Base-by-base conservation (phyloP, 2,888 invertebrate genomes). In the Torymus aiolomorphi region DNA sequence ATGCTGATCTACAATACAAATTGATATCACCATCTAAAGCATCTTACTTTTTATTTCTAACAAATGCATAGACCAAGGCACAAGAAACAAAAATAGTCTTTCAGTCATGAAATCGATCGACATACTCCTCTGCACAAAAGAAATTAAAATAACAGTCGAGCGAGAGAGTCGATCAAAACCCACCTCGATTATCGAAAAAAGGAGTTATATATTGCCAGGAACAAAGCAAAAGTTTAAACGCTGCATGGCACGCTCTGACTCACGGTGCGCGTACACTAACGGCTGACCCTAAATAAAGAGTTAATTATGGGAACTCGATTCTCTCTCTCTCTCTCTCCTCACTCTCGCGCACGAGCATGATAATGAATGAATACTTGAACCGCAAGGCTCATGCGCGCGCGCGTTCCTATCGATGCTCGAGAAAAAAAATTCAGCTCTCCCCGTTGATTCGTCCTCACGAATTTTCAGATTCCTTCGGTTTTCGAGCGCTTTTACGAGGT, bases 371-470 rank as follows among this genome's bases (percentile, higher is more conserved):
- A 82, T 80, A 82, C 78, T 83, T 82, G 82, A 83, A 83, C 83
- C 80, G 74, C 31, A 91, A 91, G 91, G 90, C 90, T 91, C 91
- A 42, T 8, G 8, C 42, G 8, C 8, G 10, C 42, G 18, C 74
- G 12, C 20, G 12, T 0, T 59, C 20, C 42, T 63, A 75, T 69
- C 65, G 10, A 18, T 0, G 24, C 18, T 18, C 12, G 16, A 72
- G 52, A 18, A 8, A 16, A 8, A 4, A 10, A 42, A 42, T 8
- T 42, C 8, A 42, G 8, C 42, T 42, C 42, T 42, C 42, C 8
- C 1, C 1, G 1, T 42, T 8, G 8, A 42, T 10, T 42, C 1
- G 5, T 42, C 42, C 42, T 0, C 8, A 8, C 42, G 42, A 42
- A 42, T n/a, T n/a, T n/a, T n/a, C n/a, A n/a, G n/a, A n/a, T n/a